Evolutionary conservation across 2,113 vertebrate genomes (phyloP), one percentile per base, ranked within the genome.

Genomic region (Tupaia chinensis): DNA sequence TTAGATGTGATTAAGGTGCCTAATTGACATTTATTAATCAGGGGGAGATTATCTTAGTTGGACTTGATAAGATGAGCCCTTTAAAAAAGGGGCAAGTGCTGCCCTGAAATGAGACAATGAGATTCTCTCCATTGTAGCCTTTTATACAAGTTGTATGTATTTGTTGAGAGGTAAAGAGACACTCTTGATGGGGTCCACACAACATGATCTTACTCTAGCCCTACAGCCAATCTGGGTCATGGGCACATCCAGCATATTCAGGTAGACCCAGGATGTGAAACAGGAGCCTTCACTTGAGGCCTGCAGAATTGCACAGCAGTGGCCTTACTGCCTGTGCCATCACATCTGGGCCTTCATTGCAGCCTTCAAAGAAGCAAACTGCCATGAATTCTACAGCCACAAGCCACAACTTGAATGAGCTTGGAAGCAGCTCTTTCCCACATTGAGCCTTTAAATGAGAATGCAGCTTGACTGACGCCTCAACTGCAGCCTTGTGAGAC

Each of bases 1-100:
- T 95, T 56, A 92, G 27, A 85, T 76, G 17, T 60, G 68, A 86
- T 95, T 86, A 83, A 93, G 15, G 2, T 73, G 25, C 6, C 10
- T 70, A 69, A 34, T 44, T 65, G 7, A 74, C 34, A 89, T 94
- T 91, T 69, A 96, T 74, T 68, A 63, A 83, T 92, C 54, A 83
- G 93, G 82, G 7, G 8, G 4, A 87, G 9, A 68, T 77, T 76
- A 86, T 86, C n/a, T 1, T 80, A 66, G 60, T 63, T 69, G 22
- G 11, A 83, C 17, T 13, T 82, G 44, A 86, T 81, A 60, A 76
- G 10, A 13, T 74, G 15, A 94, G 56, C 9, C 25, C 4, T 86
- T 91, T 70, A 63, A 79, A 90, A 89, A 5, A 76, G 4, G 32
- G 54, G 6, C 2, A 34, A 89, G 66, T 27, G 15, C 16, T 79